These are phyloP conservation scores for Piprites chloris DNA, from an alignment of 2,113 vertebrate genomes.

Conservation along the genomic window DNA sequence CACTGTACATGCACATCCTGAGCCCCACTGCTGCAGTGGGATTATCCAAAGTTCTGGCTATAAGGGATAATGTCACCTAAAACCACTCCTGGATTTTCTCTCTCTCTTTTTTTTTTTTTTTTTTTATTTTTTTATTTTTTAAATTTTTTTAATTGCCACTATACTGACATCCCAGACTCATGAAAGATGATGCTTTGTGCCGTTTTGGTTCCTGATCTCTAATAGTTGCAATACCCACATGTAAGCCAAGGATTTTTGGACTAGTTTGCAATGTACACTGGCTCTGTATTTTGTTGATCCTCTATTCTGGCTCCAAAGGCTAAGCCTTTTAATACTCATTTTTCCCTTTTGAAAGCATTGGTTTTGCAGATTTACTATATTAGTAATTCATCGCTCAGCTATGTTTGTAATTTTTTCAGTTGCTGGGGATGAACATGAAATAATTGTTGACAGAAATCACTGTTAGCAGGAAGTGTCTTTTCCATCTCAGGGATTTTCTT, in stretches of 20 bases:
- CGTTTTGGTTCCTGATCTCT: conserved; percentile 6
- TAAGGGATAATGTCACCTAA: background rate
- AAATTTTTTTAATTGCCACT: background rate
- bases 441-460: conserved; percentile 47
- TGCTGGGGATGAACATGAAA: conserved; percentile 26
- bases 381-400: conserved; percentile 52
- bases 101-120: background rate
- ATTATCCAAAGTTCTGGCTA: background rate
- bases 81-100: background rate
- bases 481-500: conserved; percentile 6
- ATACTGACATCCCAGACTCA: background rate
- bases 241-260: conserved; percentile 65
- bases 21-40: background rate
- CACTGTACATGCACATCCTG: background rate
- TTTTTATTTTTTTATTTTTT: background rate
- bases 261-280: conserved; percentile 45
- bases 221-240: background rate
- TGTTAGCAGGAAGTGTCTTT: conserved; percentile 20
- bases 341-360: conserved; percentile 34
- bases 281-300: conserved; percentile 47
- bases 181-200: conserved; percentile 13
- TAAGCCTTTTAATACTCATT: conserved; percentile 52
- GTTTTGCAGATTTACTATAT: conserved; percentile 64
- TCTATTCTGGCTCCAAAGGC: conserved; percentile 51
- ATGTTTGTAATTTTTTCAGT: conserved; percentile 54